Evolutionary conservation across 35 echinoderm and acorn worm species (phyloP).

Genomic region (Eucidaris tribuloides): DNA sequence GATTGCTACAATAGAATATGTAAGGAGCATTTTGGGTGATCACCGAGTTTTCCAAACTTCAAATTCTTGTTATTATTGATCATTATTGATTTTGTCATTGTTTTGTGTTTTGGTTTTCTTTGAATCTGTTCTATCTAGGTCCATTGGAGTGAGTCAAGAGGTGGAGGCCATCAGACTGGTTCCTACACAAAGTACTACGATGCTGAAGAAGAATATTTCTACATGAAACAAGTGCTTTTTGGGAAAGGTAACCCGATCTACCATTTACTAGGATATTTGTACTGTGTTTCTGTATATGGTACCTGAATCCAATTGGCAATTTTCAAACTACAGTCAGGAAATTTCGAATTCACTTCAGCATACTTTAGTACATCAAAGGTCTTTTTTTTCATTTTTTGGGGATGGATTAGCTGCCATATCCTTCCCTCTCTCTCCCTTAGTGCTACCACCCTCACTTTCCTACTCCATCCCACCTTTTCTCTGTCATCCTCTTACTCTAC

Average conservation of each 20-base stretch:
- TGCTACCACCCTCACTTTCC: background rate
- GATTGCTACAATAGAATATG: no score
- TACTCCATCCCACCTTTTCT: background rate
- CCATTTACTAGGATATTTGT: no score
- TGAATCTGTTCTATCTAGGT: constrained; percentile 51
- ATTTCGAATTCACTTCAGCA: no score
- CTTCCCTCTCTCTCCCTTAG: background rate
- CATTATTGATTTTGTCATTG: no score
- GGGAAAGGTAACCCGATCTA: constrained; percentile 57
- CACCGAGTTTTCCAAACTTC: background rate
- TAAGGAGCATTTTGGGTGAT: no score
- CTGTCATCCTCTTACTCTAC: background rate
- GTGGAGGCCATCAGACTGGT: constrained; percentile 90
- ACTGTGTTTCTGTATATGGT: no score
- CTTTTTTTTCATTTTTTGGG: background rate
- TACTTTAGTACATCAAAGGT: no score
- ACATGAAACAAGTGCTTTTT: constrained; percentile 94
- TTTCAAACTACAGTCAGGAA: no score
- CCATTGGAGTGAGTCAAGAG: constrained; percentile 95
- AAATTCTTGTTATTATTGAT: background rate
- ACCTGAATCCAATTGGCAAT: no score
- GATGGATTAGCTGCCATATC: background rate
- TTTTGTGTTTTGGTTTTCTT: background rate
- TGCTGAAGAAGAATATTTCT: constrained; percentile 98
- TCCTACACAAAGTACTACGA: constrained; percentile 98